A percentile compares a stretch with the other conserved stretches of the same genome.
These are phyloP conservation scores for Dreissena rostriformis DNA, from an alignment of 1,140 invertebrate genomes.

Conservation along the genomic window DNA sequence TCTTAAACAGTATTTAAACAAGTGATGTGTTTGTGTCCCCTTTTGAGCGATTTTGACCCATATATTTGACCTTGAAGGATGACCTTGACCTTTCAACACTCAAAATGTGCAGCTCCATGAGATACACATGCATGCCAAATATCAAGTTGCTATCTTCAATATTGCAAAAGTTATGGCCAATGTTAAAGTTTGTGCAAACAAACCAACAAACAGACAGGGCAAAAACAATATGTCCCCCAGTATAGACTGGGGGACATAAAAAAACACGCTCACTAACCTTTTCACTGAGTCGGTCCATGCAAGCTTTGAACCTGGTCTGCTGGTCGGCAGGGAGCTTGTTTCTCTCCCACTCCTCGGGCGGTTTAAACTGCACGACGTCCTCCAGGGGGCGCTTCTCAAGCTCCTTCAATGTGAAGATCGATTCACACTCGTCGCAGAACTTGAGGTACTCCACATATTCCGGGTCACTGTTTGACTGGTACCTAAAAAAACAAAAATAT, in stretches of 20 bases:
- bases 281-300: constrained; percentile 77
- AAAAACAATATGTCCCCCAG: not conserved
- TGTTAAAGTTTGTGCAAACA: too few relatives aligned
- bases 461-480: constrained; percentile 64
- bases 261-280: constrained; percentile 65
- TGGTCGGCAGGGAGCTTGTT: constrained; percentile 71
- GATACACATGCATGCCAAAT: too few relatives aligned
- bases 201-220: not conserved
- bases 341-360: constrained; percentile 72
- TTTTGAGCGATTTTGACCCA: too few relatives aligned
- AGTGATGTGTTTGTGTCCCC: too few relatives aligned
- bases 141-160: too few relatives aligned
- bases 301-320: constrained; percentile 61
- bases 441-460: constrained; percentile 78
- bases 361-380: constrained; percentile 73
- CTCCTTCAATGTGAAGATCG: constrained; percentile 79
- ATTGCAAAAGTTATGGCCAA: too few relatives aligned
- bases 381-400: constrained; percentile 79
- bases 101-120: too few relatives aligned
- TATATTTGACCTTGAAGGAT: too few relatives aligned
- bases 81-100: too few relatives aligned
- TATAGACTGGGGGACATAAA: too few relatives aligned
- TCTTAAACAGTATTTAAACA: too few relatives aligned
- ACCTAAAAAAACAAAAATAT: constrained; percentile 62
- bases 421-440: constrained; percentile 80